phyloP scores from a whole-genome alignment of 2,888 invertebrate genomes.

The Macaria notata region DNA sequence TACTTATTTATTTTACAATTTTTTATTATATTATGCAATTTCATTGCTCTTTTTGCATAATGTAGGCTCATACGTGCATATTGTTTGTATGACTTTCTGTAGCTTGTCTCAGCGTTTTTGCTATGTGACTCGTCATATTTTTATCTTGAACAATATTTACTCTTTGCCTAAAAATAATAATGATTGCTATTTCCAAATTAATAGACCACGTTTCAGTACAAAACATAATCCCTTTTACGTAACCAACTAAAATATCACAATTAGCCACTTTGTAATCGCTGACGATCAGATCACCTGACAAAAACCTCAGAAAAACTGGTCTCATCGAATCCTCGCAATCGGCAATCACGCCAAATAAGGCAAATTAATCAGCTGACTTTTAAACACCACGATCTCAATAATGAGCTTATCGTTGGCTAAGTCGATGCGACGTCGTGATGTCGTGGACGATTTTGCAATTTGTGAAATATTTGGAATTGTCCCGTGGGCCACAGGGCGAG shows the following conservation, averaged over 20 bases:
- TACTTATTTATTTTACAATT: too few species aligned
- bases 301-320: slow-evolving; percentile 13
- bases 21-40: too few species aligned
- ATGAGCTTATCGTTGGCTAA: slow-evolving; percentile 29
- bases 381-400: slow-evolving; percentile 31
- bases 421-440: slow-evolving; percentile 50
- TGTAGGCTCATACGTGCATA: too few species aligned
- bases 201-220: neutral
- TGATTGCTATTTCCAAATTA: too few species aligned
- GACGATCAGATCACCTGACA: slow-evolving; percentile 1
- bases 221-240: neutral
- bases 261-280: too few species aligned
- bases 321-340: slow-evolving; percentile 5
- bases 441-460: slow-evolving; percentile 69
- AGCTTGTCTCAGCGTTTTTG: too few species aligned
- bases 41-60: too few species aligned
- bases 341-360: slow-evolving; percentile 12
- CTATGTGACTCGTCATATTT: too few species aligned
- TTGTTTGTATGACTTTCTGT: too few species aligned
- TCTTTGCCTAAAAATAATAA: too few species aligned
- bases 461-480: slow-evolving; percentile 75
- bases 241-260: too few species aligned
- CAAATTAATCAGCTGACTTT: slow-evolving; percentile 25
- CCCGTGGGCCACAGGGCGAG: slow-evolving; percentile 65
- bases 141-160: too few species aligned